phyloP scores from a whole-genome alignment of 92 coral and sea anemone genomes.

The Umimayanthus kanabou region DNA sequence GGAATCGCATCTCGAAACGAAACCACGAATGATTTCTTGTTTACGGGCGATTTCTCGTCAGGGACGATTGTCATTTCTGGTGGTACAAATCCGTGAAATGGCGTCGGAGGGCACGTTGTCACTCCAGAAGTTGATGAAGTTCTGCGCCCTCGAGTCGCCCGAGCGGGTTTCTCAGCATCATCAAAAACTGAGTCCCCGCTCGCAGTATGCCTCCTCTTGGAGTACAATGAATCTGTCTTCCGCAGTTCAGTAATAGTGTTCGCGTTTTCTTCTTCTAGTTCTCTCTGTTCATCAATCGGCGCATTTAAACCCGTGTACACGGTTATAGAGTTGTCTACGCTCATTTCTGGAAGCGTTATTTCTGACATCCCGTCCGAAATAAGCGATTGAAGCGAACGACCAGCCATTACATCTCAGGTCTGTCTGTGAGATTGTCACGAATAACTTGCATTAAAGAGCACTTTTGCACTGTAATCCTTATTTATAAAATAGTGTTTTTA shows the following conservation, averaged over 20 bases:
- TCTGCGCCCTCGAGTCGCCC: constrained; percentile 20
- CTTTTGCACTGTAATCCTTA: background rate
- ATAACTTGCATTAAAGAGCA: background rate
- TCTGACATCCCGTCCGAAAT: constrained; percentile 28
- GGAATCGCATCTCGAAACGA: constrained; percentile 68
- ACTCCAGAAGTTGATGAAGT: constrained; percentile 27
- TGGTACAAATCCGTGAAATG: constrained; percentile 78
- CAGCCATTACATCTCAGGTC: constrained; percentile 8
- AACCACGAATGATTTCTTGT: constrained; percentile 22
- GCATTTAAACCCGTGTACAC: constrained; percentile 10
- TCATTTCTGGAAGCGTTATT: constrained; percentile 18
- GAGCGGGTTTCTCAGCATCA: background rate
- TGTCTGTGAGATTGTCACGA: background rate
- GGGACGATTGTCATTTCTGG: constrained; percentile 83
- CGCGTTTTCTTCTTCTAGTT: constrained; percentile 37
- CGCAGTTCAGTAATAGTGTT: constrained; percentile 23
- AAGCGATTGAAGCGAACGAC: constrained; percentile 27
- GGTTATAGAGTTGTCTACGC: background rate
- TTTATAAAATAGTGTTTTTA: background rate
- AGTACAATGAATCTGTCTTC: constrained; percentile 32
- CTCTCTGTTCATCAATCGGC: constrained; percentile 27
- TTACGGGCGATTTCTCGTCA: constrained; percentile 23
- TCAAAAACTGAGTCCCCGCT: constrained; percentile 8
- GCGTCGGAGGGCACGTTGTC: constrained; percentile 50
- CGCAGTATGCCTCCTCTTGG: constrained; percentile 23